Evolutionary conservation across 2,113 vertebrate species (phyloP).

Genomic region (Planiliza haematocheilus): DNA sequence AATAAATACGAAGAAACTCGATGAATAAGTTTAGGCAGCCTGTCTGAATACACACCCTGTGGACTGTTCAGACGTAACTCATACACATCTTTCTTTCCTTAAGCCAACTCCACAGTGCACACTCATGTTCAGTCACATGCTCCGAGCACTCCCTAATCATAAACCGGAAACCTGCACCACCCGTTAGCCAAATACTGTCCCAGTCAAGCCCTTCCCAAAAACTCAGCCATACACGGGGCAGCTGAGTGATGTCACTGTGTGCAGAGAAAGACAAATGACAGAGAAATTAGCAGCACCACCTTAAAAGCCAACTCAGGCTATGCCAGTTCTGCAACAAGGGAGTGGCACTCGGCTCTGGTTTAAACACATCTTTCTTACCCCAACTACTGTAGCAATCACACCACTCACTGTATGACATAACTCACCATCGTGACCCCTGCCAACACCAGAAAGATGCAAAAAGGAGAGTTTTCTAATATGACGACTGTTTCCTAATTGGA

Average conservation of each 20-base stretch:
- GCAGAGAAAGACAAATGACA: conserved; percentile 46
- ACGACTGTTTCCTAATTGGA: conserved; percentile 68
- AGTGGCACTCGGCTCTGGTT: conserved; percentile 41
- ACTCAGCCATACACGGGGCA: conserved; percentile 12
- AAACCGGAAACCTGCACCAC: conserved; percentile 57
- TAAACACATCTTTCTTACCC: conserved; percentile 19
- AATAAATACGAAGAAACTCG: conserved; percentile 3
- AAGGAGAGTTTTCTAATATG: conserved; percentile 73
- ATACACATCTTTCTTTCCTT: background rate
- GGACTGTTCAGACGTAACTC: conserved; percentile 18
- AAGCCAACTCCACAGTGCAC: conserved; percentile 18
- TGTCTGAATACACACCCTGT: conserved; percentile 42
- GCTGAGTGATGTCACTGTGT: conserved; percentile 36
- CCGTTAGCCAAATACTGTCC: conserved; percentile 67
- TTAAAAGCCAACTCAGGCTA: conserved; percentile 61
- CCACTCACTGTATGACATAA: conserved; percentile 39
- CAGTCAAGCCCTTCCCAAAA: conserved; percentile 42
- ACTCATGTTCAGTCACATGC: conserved; percentile 50
- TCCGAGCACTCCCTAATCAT: conserved; percentile 65
- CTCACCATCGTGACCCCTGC: conserved; percentile 66
- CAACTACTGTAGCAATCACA: conserved; percentile 21
- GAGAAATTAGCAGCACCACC: conserved; percentile 46
- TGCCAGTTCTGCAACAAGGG: conserved; percentile 63
- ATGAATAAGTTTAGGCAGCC: conserved; percentile 28
- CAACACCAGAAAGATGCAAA: conserved; percentile 64